A percentile compares a stretch with the other conserved stretches of the same genome.
Evolutionary conservation across 2,113 vertebrate genomes (phyloP).

Genomic region (Sigmodon hispidus): DNA sequence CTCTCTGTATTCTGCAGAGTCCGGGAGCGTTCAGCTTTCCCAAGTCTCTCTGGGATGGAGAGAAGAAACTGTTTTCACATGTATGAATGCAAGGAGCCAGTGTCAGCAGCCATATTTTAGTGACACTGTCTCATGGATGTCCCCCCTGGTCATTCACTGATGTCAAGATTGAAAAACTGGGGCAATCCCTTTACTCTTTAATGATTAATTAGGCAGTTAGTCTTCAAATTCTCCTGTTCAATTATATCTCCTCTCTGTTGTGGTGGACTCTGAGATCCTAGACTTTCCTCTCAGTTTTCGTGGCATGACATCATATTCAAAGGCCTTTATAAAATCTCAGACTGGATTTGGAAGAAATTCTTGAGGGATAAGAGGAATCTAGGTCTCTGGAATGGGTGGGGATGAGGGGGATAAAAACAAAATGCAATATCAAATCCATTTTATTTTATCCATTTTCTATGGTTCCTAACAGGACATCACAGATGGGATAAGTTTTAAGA

Average conservation of each 20-base stretch:
- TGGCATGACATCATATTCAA: neutral
- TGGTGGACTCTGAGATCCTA: neutral
- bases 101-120: neutral
- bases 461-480: neutral
- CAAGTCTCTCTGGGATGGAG: constrained; percentile 32
- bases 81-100: neutral
- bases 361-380: neutral
- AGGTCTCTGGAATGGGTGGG: no score
- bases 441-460: neutral
- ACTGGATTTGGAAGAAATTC: neutral
- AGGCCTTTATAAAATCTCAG: neutral
- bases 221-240: neutral
- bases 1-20: constrained; percentile 20
- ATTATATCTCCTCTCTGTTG: neutral
- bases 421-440: neutral
- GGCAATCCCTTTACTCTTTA: neutral
- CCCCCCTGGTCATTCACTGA: neutral
- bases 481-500: neutral
- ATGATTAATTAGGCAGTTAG: neutral
- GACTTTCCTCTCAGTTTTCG: neutral
- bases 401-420: neutral
- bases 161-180: neutral
- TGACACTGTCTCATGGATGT: neutral
- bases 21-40: neutral
- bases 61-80: constrained; percentile 48